A percentile compares a stretch with the other conserved stretches of the same genome.
Evolutionary conservation across 2,113 vertebrate genomes (phyloP).

Genomic region (Haliaeetus leucogaster): DNA sequence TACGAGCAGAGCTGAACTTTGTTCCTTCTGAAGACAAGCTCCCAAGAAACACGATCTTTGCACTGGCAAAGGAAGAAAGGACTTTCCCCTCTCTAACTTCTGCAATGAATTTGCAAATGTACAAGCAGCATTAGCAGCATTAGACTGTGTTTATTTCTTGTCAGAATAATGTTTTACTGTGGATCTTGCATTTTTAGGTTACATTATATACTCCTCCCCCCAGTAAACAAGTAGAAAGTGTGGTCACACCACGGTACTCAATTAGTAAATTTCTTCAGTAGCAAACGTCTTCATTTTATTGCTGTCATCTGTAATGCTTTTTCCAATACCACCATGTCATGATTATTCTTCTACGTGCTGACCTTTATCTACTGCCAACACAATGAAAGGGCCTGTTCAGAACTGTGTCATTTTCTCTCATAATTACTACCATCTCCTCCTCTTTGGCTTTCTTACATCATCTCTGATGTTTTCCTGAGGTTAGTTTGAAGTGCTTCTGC

Average conservation of each 20-base stretch:
- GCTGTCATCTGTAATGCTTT: not conserved
- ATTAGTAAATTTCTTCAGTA: not conserved
- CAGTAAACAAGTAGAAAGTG: not conserved
- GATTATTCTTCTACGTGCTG: not conserved
- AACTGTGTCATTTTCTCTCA: not conserved
- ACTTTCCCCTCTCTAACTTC: not conserved
- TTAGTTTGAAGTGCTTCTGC: not conserved
- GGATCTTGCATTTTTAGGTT: not conserved
- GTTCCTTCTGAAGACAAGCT: not conserved
- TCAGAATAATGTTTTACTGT: not conserved
- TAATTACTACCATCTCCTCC: not conserved
- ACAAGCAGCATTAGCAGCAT: not conserved
- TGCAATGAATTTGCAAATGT: not conserved
- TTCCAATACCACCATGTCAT: not conserved
- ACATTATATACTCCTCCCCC: fast-evolving
- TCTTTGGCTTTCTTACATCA: not conserved
- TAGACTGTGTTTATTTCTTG: not conserved
- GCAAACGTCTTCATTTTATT: not conserved
- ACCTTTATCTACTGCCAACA: not conserved
- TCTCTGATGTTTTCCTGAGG: not conserved
- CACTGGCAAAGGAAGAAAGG: not conserved
- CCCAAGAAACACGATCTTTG: not conserved
- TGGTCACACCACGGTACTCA: not conserved
- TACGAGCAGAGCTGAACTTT: not conserved
- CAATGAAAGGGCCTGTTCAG: not conserved